These are phyloP conservation scores for Euphydryas editha DNA, from an alignment of 2,888 invertebrate species.

Conservation along the genomic window DNA sequence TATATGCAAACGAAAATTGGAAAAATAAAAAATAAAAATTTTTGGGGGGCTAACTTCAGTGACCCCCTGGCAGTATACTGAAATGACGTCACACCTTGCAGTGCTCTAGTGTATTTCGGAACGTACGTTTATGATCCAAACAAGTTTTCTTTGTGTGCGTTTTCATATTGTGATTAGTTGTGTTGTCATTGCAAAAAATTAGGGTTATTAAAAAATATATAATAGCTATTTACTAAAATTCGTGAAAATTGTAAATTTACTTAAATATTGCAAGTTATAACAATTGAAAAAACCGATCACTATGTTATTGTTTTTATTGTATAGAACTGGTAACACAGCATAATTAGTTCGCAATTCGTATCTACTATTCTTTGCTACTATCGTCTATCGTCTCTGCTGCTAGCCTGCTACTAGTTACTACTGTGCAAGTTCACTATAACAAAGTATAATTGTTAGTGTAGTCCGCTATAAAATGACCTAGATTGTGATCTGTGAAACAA, in stretches of 20 bases:
- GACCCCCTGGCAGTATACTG: too few relatives aligned
- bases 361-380: too few relatives aligned
- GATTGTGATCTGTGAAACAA: slow-evolving; percentile 70
- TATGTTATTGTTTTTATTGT: not conserved
- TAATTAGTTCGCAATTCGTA: slow-evolving; percentile 23
- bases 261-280: not conserved
- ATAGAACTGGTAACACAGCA: slow-evolving; percentile 18
- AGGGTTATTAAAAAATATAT: not conserved
- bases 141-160: not conserved
- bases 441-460: slow-evolving; percentile 74
- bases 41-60: too few relatives aligned
- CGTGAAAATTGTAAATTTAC: not conserved
- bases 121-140: too few relatives aligned
- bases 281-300: not conserved
- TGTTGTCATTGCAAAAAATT: not conserved
- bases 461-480: slow-evolving; percentile 79
- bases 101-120: too few relatives aligned
- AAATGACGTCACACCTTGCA: too few relatives aligned
- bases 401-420: slow-evolving; percentile 43
- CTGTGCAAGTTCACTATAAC: slow-evolving; percentile 76
- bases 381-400: too few relatives aligned
- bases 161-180: not conserved
- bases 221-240: not conserved
- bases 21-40: too few relatives aligned
- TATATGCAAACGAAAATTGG: too few relatives aligned